Evolutionary conservation across 2,113 vertebrate species (phyloP), one percentile per base, ranked within the genome.

Genomic region (Brachyistius frenatus): DNA sequence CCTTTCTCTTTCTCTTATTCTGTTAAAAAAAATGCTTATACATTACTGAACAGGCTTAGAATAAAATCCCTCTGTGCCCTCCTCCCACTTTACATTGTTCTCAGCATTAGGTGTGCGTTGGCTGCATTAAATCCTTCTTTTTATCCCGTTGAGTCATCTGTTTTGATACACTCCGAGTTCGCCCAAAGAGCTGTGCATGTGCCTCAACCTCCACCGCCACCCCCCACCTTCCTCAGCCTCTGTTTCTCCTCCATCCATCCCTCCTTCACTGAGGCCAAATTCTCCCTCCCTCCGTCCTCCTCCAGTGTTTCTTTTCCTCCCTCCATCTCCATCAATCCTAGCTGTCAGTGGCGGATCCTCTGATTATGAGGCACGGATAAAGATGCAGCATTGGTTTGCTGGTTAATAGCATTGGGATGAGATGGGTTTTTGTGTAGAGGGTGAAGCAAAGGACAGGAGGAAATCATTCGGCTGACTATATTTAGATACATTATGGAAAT

Each of bases 131-230:
- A 74, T 79, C 49, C 49, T 35, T 50, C 47, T 66, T 58, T 74
- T 74, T 30, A 62, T 72, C 61, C 57, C 1, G 68, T 71, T 76
- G 84, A 88, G 5, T 87, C 86, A 84, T 86, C 66, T 66, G 53
- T 77, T 85, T 81, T 78, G 35, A 65, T 30, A 23, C 2, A 16
- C 47, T 39, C 70, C 3, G 46, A 55, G 46, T 64, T 79, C 31
- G 23, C 66, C 36, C 44, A 70, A 64, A 86, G 67, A 64, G 62
- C 58, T 55, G 15, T 4, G 5, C 5, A 0, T 53, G 35, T 7
- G 50, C 32, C 33, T 50, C 44, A 46, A 1, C 2, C 41, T 32
- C 49, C 47, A 9, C 32, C 52, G 33, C 9, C 57, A 1, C 47
- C 9, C 3, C 15, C 58, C 35, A 8, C 32, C 16, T 8, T 47